phyloP scores from a whole-genome alignment of 37 sponge, comb jelly and placozoan genomes.

The Spongia lamella region DNA sequence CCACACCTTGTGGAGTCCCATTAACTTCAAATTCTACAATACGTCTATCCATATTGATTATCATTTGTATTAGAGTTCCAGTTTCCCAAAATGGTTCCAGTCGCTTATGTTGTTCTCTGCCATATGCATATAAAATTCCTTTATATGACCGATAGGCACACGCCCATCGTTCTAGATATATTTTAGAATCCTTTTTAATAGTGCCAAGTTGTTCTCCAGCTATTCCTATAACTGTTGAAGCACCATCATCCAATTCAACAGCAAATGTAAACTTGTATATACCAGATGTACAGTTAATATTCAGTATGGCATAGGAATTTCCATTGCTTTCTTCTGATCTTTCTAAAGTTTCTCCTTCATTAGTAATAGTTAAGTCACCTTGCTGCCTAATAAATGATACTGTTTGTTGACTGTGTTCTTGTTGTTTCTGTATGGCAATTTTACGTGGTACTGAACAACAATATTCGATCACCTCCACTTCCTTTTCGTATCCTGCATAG shows the following conservation, averaged over 20 bases:
- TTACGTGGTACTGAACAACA: neutral
- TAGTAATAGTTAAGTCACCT: constrained; percentile 16
- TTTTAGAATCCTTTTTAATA: too few species aligned
- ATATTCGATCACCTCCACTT: constrained; percentile 24
- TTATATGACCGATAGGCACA: constrained; percentile 55
- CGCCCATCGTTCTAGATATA: neutral
- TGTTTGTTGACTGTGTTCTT: neutral
- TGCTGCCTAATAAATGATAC: too few species aligned
- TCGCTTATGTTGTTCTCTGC: constrained; percentile 21
- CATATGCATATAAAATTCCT: constrained; percentile 42
- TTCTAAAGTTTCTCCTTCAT: constrained; percentile 23
- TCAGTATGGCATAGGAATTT: constrained; percentile 40
- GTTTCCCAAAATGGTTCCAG: constrained; percentile 56
- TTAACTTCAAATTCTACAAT: constrained; percentile 20
- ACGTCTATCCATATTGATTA: constrained; percentile 12
- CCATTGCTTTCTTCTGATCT: constrained; percentile 22
- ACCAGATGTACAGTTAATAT: constrained; percentile 16
- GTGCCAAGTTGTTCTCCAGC: constrained; percentile 13
- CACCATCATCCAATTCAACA: constrained; percentile 55
- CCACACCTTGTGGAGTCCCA: constrained; percentile 35
- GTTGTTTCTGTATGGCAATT: neutral
- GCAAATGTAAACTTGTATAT: constrained; percentile 33
- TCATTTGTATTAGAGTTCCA: constrained; percentile 47
- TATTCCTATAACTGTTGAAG: constrained; percentile 46
- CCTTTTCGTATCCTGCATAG: constrained; percentile 65